Conservation (phyloP, 2,797 vertebrate species). For the Gymnoscopelus microlampas region DNA sequence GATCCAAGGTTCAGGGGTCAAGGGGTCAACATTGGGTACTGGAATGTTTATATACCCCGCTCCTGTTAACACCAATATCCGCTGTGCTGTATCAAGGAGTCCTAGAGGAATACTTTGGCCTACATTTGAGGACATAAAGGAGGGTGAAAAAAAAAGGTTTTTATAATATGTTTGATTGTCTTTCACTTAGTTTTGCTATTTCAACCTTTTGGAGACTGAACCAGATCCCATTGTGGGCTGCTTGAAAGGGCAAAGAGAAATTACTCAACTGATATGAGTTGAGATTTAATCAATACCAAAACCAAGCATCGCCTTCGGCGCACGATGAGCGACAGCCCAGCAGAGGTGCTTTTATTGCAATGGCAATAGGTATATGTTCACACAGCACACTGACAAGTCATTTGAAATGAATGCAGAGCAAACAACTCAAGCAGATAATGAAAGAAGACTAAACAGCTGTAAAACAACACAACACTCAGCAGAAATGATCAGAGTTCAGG, state of each 20-base stretch:
- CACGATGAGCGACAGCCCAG: background rate
- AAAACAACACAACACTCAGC: background rate
- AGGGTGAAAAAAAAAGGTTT: background rate
- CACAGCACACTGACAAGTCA: background rate
- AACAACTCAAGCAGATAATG: background rate
- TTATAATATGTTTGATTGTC: constrained; percentile 14
- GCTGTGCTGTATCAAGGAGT: constrained; percentile 23
- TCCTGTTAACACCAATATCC: constrained; percentile 62
- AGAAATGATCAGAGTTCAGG: background rate
- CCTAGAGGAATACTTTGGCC: constrained; percentile 20
- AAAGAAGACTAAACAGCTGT: constrained; percentile 12
- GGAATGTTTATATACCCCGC: constrained; percentile 74
- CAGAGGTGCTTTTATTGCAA: background rate
- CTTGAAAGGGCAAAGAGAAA: constrained; percentile 22
- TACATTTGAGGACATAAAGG: constrained; percentile 19
- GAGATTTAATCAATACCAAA: background rate
- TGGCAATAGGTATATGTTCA: constrained; percentile 1
- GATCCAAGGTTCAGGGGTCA: constrained; percentile 63
- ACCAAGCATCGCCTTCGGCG: background rate
- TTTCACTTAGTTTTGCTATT: constrained; percentile 11
- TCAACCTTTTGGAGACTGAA: constrained; percentile 9
- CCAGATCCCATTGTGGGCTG: background rate
- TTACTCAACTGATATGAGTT: background rate
- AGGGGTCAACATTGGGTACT: constrained; percentile 70
- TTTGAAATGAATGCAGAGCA: too few species aligned